Evolutionary conservation across 2,797 vertebrate species (phyloP), one percentile per base, ranked within the genome.

Genomic region (Synaphobranchus kaupii): DNA sequence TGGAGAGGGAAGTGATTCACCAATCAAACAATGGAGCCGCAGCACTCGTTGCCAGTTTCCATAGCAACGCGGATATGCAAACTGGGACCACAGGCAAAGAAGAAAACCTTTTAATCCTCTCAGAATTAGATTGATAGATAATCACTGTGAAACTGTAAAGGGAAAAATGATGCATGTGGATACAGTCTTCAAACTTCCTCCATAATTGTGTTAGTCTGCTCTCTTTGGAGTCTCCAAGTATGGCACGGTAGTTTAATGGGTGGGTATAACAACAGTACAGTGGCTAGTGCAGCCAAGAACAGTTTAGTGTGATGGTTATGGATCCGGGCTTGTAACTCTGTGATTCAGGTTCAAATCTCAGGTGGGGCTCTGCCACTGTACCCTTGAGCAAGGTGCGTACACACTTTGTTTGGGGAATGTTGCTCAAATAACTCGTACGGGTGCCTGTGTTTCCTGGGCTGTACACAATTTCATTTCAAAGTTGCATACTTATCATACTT

Each of bases 51-150:
- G 34, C 17, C 76, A 80, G 78, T 81, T 81, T 50, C 78, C 78
- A 81, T 81, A 50, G 78, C 78, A 50, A 81, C 78, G 3, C 8
- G 78, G 39, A 44, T 81, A 81, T 50, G 78, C 78, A 81, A 50
- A 48, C 78, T 50, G 78, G 78, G 47, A 48, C 78, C 47, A 81
- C 44, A 50, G 47, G 25, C 47, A 25, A 81, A 81, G 78, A 22
- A 50, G 17, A 48, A 50, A 48, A 81, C 78, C 78, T 81, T 80
- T 78, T 81, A 81, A 81, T 81, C 44, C 78, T 50, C 44, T 81
- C 44, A 81, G 78, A 81, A 81, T 81, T 25, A 81, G 44, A 81
- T 81, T 81, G 47, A 78, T 47, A 44, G 73, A 78, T 78, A 78
- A 78, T 20, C 44, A 50, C 15, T 12, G 9, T 50, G 25, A 25